phyloP scores from a whole-genome alignment of 2,888 invertebrate genomes.

The Papilio demoleus region DNA sequence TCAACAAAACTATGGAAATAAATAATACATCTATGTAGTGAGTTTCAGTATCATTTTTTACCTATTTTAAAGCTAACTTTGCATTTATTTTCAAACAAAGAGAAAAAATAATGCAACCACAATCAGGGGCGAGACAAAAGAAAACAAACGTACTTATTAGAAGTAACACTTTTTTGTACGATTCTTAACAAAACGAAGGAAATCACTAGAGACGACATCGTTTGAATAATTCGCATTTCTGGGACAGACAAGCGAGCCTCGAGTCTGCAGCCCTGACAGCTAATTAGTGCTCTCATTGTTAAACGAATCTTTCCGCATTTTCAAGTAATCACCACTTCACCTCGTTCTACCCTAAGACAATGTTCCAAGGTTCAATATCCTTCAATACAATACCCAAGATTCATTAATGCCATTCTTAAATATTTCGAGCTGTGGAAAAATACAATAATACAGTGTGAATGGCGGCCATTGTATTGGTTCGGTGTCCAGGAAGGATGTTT shows the following conservation, averaged over 20 bases:
- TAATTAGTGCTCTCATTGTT: conserved; percentile 82
- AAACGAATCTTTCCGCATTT: conserved; percentile 71
- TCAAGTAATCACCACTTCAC: conserved; percentile 47
- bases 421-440: conserved; percentile 80
- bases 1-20: not conserved
- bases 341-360: conserved; percentile 52
- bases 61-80: not conserved
- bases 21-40: not conserved
- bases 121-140: conserved; percentile 47
- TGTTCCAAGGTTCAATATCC: conserved; percentile 57
- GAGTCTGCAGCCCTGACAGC: conserved; percentile 79
- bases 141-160: conserved; percentile 52
- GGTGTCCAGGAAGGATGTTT: conserved; percentile 82
- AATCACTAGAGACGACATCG: conserved; percentile 78
- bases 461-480: conserved; percentile 78
- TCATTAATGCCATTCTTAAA: conserved; percentile 80
- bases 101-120: conserved; percentile 23
- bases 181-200: conserved; percentile 75
- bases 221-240: conserved; percentile 80
- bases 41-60: not conserved
- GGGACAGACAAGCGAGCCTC: conserved; percentile 69
- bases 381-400: conserved; percentile 53
- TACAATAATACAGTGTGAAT: conserved; percentile 81
- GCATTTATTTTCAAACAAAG: conserved; percentile 12
- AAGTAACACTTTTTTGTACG: conserved; percentile 54